Conservation (phyloP, 2,113 vertebrate species). For the Rhynchomys soricoides region DNA sequence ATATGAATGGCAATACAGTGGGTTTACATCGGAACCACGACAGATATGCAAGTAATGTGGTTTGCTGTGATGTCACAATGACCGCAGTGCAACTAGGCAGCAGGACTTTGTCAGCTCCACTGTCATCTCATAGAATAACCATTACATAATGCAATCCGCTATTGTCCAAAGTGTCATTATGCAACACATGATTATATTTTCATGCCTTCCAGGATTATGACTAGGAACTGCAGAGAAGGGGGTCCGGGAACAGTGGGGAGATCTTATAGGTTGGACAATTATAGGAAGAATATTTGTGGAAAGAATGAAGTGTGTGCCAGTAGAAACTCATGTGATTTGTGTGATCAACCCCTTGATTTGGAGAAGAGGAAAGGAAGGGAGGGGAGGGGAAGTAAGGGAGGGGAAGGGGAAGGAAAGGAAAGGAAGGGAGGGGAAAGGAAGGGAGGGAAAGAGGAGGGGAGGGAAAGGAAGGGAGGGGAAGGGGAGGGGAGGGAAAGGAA, state of each 20-base stretch:
- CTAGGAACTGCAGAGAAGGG: background rate
- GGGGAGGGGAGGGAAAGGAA: background rate
- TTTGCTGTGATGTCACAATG: background rate
- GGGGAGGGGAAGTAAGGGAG: too few species aligned
- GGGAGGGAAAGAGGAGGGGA: background rate
- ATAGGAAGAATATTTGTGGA: background rate
- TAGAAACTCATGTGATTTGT: background rate
- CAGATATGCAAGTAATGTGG: background rate
- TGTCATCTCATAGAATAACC: background rate
- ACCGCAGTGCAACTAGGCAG: too few species aligned
- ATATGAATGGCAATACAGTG: background rate
- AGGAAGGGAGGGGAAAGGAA: too few species aligned
- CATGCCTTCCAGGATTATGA: background rate
- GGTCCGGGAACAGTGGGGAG: background rate
- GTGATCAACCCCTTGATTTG: background rate
- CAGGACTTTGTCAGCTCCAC: background rate
- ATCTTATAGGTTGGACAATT: background rate
- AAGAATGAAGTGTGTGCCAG: background rate
- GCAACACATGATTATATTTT: background rate
- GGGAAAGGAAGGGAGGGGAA: background rate
- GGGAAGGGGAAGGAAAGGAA: too few species aligned
- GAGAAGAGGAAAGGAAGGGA: background rate
- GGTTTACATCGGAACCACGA: background rate
- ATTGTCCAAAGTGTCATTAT: background rate
- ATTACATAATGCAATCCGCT: background rate